Base-by-base conservation (phyloP, 2,113 vertebrate species). In the Trematomus loennbergii region DNA sequence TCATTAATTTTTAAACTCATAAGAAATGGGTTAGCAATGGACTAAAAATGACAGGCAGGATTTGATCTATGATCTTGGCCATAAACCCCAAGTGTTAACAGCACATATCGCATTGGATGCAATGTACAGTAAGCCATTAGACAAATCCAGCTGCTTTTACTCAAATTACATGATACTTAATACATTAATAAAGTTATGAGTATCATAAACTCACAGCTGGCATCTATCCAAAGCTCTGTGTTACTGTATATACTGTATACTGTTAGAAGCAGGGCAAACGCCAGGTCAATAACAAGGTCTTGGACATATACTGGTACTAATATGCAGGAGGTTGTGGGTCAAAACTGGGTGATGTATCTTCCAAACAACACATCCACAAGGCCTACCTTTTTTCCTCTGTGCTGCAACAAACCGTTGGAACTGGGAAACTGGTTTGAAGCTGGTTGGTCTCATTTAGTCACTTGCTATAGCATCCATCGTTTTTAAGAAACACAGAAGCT, bases 201-300 rank as follows among this genome's bases (percentile, higher is more conserved):
- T 68, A 66, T 69, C 60, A 71, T 75, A 84, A 78, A 81, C 85
- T 52, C 75, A 18, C 53, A 43, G n/a, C 62, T 71, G 83, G 75
- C 52, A 46, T 67, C 29, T 54, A 22, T 63, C 60, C 88, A 82
- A 65, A 40, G 3, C 7, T 69, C 60, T 71, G 25, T 40, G 49
- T 66, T 61, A 83, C 12, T 70, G 36, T 54, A 49, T 13, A 68
- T 50, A 77, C 36, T 40, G 36, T 40, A 40, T 7, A 29, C 3
- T 29, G 29, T 29, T 29, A 53, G n/a, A 63, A 53, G 55, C 36
- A 15, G 50, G 25, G n/a, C 33, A 22, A 68, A 36, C 3, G 10
- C 40, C n/a, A 7, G 1, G 36, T 36, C 40, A 79, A 22, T 20
- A 66, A 71, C 18, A 40, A 40, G 25, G 52, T 13, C 36, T 40